Evolutionary conservation across 1,140 invertebrate species (phyloP).

Genomic region (Plutomurus gul): DNA sequence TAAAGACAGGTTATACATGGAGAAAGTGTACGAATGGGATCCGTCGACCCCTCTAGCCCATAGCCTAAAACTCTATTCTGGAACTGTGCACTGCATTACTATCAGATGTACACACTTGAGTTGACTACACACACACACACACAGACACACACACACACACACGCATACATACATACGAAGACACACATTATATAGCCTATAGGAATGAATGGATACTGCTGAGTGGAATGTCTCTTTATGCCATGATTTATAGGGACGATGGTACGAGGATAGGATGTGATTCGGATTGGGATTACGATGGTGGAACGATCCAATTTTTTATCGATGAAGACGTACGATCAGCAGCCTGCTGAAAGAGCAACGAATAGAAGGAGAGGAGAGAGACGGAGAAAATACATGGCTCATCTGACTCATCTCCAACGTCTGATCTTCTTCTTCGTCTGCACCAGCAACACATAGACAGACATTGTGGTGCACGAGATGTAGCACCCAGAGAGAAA

Average conservation of each 20-base stretch:
- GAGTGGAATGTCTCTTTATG: slow-evolving; percentile 45
- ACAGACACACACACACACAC: too few relatives aligned
- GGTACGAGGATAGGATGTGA: slow-evolving; percentile 39
- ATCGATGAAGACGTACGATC: slow-evolving; percentile 37
- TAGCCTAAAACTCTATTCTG: too few relatives aligned
- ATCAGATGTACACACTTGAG: too few relatives aligned
- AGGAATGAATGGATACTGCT: slow-evolving; percentile 19
- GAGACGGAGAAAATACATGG: slow-evolving; percentile 21
- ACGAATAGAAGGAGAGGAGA: not conserved
- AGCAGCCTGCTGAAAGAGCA: not conserved
- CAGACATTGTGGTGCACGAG: too few relatives aligned
- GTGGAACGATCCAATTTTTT: slow-evolving; percentile 40
- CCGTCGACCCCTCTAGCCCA: not conserved
- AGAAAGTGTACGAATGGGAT: not conserved
- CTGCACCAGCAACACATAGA: not conserved
- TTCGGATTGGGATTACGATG: slow-evolving; percentile 38
- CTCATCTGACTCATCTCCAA: slow-evolving; percentile 1
- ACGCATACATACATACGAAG: too few relatives aligned
- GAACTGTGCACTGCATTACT: too few relatives aligned
- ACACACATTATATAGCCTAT: not conserved
- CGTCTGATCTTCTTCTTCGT: not conserved
- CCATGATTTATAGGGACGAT: slow-evolving; percentile 52
- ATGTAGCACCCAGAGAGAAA: not conserved
- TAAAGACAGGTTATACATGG: not conserved
- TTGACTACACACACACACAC: too few relatives aligned